These are phyloP conservation scores for Eutolmus rufibarbis DNA, from an alignment of 2,888 invertebrate genomes.

Conservation along the genomic window DNA sequence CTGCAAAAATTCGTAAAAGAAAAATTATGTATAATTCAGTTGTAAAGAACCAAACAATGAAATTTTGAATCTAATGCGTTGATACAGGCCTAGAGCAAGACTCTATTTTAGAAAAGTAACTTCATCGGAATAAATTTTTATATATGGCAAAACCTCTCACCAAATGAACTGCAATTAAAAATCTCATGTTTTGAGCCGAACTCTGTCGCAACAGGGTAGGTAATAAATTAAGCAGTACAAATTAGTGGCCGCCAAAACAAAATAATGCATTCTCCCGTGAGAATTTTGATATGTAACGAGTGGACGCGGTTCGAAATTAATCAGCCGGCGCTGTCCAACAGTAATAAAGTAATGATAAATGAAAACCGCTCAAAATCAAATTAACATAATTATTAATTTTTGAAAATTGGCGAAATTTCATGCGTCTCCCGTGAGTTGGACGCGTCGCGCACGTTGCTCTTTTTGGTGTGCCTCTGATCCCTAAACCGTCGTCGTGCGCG, in stretches of 20 bases:
- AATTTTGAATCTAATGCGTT: too few relatives aligned
- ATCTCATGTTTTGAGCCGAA: background rate
- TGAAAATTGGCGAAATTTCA: conserved; percentile 5
- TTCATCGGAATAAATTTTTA: background rate
- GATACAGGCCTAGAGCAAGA: too few relatives aligned
- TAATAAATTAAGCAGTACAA: background rate
- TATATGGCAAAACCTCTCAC: background rate
- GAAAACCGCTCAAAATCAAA: conserved; percentile 25
- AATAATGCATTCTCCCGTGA: background rate
- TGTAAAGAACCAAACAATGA: too few relatives aligned
- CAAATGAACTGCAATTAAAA: background rate
- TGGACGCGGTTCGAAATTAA: conserved; percentile 9
- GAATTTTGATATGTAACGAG: background rate
- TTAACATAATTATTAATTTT: conserved; percentile 39
- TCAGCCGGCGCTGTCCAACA: background rate
- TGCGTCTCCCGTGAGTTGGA: background rate
- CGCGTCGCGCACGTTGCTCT: background rate
- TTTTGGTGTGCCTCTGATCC: background rate
- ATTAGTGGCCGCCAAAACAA: background rate
- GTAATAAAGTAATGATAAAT: conserved; percentile 34
- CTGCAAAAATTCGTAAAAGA: too few relatives aligned
- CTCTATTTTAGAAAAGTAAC: background rate
- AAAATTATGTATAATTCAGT: too few relatives aligned
- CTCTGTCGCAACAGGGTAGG: background rate
- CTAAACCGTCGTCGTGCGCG: background rate